A percentile compares a stretch with the other conserved stretches of the same genome.
These are phyloP conservation scores for Enteromius argenteus DNA, from an alignment of 2,797 vertebrate species.

Conservation along the genomic window DNA sequence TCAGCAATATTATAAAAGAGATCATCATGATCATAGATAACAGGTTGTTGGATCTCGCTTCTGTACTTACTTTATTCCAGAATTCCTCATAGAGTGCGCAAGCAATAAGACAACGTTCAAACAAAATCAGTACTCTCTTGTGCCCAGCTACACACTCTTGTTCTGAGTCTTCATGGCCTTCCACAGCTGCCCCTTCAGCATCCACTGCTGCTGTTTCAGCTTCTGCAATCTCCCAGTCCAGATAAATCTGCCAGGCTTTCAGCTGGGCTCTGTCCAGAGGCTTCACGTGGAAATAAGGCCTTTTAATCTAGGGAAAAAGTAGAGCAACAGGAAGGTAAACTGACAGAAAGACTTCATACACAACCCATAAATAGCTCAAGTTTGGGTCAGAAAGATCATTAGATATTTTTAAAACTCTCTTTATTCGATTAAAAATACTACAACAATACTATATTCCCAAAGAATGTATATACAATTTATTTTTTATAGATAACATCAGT, in stretches of 20 bases:
- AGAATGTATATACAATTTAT: not conserved
- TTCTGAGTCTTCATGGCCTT: constrained; percentile 64
- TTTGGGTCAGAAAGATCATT: not conserved
- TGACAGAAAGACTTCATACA: not conserved
- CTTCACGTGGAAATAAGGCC: constrained; percentile 87
- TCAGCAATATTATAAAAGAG: not conserved
- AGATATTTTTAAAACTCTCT: not conserved
- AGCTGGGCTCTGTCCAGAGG: constrained; percentile 83
- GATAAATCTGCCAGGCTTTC: constrained; percentile 83
- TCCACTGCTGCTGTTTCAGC: constrained; percentile 60
- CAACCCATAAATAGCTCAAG: not conserved
- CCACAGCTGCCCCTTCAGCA: constrained; percentile 67
- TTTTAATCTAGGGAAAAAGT: constrained; percentile 79
- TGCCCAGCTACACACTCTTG: constrained; percentile 64
- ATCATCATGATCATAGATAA: not conserved
- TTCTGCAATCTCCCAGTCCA: constrained; percentile 83
- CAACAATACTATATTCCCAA: not conserved
- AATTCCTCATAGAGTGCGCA: constrained; percentile 89
- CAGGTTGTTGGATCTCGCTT: not conserved
- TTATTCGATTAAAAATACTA: not conserved
- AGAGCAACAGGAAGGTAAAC: not conserved
- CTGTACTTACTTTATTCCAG: constrained; percentile 81
- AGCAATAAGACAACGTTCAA: constrained; percentile 88
- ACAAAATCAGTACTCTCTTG: constrained; percentile 80
- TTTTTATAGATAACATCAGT: not conserved